Evolutionary conservation across 1,140 invertebrate species (phyloP).

Genomic region (Rhopalosiphum maidis): DNA sequence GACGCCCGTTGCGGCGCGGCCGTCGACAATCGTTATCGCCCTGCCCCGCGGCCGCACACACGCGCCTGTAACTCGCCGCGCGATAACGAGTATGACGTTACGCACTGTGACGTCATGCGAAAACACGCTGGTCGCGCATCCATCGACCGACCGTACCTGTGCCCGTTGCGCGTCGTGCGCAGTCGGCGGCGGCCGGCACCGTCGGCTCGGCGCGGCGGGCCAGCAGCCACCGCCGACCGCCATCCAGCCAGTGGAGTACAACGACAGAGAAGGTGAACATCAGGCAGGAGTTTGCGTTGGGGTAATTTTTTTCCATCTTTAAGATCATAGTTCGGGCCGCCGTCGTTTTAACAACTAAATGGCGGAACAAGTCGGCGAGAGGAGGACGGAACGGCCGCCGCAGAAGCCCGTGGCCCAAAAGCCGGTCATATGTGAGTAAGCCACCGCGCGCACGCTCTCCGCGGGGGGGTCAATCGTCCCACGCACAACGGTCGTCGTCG

Average conservation of each 20-base stretch:
- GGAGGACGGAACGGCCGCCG: slow-evolving; percentile 38
- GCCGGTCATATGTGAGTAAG: slow-evolving; percentile 56
- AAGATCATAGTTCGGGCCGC: slow-evolving; percentile 51
- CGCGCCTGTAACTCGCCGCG: background rate
- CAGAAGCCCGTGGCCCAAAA: slow-evolving; percentile 45
- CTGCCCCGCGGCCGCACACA: background rate
- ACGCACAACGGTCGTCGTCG: slow-evolving; percentile 28
- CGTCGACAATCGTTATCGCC: background rate
- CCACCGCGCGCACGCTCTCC: slow-evolving; percentile 9
- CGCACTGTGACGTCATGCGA: background rate
- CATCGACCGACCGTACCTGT: background rate
- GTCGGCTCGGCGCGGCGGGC: background rate
- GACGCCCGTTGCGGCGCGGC: too few relatives aligned
- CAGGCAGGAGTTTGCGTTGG: slow-evolving; percentile 57
- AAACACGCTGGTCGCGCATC: background rate
- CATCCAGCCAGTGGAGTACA: slow-evolving; percentile 53
- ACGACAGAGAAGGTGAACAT: slow-evolving; percentile 57
- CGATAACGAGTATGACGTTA: background rate
- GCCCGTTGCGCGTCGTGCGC: background rate
- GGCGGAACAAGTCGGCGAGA: slow-evolving; percentile 55
- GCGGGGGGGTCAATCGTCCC: background rate
- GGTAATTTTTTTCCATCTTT: slow-evolving; percentile 57
- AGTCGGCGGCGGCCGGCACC: slow-evolving; percentile 39
- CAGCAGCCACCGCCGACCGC: slow-evolving; percentile 16
- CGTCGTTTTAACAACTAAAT: slow-evolving; percentile 51